Evolutionary conservation across 2,888 invertebrate genomes (phyloP), one percentile per base, ranked within the genome.

Genomic region (Drosophila leonis): DNA sequence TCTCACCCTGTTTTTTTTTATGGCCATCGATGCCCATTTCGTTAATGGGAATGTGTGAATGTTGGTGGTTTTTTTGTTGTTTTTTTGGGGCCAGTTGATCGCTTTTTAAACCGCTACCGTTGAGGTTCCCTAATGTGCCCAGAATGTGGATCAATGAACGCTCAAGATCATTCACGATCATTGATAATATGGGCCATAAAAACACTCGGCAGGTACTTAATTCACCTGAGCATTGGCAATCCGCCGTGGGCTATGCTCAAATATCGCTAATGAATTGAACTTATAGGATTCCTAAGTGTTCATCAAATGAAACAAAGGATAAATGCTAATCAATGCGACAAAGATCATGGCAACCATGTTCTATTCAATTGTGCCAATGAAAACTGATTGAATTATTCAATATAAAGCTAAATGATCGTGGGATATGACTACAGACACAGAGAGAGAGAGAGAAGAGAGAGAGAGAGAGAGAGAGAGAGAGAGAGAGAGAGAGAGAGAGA

Each of bases 91-190:
- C 41, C 60, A 15, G 46, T 55, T 27, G 62, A 75, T 79, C 62
- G 59, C 15, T 48, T 54, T 51, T 61, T 27, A 66, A 66, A 63
- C 15, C 61, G 68, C 82, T 78, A 65, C 88, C 74, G 88, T 86
- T 65, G 31, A 56, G 48, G 18, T 51, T 65, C 46, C 49, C 51
- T 69, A 61, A 64, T 68, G 78, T 31, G 51, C 44, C 20, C 51
- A 51, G 54, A 82, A 86, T 83, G 65, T 77, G 51, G 89, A 80
- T 70, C 88, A 73, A 85, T 65, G 79, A 79, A 82, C 82, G 88
- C 82, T 49, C 64, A 60, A 80, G 61, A 68, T 75, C 51, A 57
- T 74, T 74, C 41, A 77, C 56, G 55, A 65, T 44, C 60, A 48
- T 59, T 80, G 51, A 65, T 72, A 56, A 74, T 54, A 35, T 39